These are phyloP conservation scores for Pseudomyrmex concolor DNA, from an alignment of 1,140 invertebrate genomes.

Conservation along the genomic window DNA sequence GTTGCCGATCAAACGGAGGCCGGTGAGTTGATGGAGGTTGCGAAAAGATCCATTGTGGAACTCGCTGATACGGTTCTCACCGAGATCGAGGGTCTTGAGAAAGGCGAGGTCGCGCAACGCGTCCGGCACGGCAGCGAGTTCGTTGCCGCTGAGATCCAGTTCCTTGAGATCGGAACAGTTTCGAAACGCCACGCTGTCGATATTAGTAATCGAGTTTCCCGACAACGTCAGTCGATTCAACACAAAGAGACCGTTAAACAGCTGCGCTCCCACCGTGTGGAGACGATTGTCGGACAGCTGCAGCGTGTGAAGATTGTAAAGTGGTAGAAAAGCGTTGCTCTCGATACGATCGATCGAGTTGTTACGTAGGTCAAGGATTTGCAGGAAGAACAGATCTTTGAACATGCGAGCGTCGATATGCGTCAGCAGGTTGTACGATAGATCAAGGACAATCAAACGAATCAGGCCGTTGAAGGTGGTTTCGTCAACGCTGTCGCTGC, in stretches of 20 bases:
- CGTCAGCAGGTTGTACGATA: slow-evolving; percentile 93
- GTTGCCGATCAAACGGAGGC: slow-evolving; percentile 93
- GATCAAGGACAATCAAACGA: slow-evolving; percentile 92
- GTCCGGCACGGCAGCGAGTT: slow-evolving; percentile 91
- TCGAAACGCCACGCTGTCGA: slow-evolving; percentile 93
- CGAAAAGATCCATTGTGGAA: slow-evolving; percentile 93
- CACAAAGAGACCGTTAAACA: slow-evolving; percentile 94
- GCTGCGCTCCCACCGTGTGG: slow-evolving; percentile 91
- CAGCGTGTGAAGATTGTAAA: slow-evolving; percentile 94
- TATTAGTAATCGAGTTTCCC: slow-evolving; percentile 92
- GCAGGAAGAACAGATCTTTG: slow-evolving; percentile 94
- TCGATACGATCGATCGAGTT: slow-evolving; percentile 95
- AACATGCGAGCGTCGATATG: slow-evolving; percentile 93
- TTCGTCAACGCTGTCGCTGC: slow-evolving; percentile 92
- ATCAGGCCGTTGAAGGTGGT: slow-evolving; percentile 94
- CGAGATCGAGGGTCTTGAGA: slow-evolving; percentile 93
- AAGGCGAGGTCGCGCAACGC: slow-evolving; percentile 92
- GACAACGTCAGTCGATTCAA: slow-evolving; percentile 93
- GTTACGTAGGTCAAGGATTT: slow-evolving; percentile 94
- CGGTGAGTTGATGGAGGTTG: slow-evolving; percentile 93
- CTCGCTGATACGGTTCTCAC: slow-evolving; percentile 93
- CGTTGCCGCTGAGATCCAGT: slow-evolving; percentile 94
- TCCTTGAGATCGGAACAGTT: slow-evolving; percentile 96
- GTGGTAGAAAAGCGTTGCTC: slow-evolving; percentile 93
- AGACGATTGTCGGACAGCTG: slow-evolving; percentile 94